A percentile compares a stretch with the other conserved stretches of the same genome.
Evolutionary conservation across 2,797 vertebrate species (phyloP).

Genomic region (Furcifer pardalis): DNA sequence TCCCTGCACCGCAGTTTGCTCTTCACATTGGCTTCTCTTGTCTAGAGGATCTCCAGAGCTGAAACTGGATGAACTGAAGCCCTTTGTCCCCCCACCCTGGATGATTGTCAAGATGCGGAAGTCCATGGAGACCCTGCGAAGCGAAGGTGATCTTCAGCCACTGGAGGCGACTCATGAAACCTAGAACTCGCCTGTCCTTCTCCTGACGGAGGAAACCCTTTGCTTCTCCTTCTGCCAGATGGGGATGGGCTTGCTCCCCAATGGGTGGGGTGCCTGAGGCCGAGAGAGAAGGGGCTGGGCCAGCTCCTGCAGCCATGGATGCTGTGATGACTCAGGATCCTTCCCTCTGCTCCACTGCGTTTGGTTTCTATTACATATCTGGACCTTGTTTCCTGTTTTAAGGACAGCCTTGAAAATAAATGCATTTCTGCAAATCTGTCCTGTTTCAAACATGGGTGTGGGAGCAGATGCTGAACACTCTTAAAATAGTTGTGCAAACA

Average conservation of each 20-base stretch:
- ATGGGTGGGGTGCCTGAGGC: neutral
- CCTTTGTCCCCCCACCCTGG: constrained; percentile 88
- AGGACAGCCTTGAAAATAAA: neutral
- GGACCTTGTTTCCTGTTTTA: neutral
- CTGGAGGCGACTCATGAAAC: constrained; percentile 57
- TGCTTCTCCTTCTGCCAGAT: too few species aligned
- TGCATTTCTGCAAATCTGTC: too few species aligned
- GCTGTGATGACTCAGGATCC: neutral
- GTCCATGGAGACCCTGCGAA: constrained; percentile 88
- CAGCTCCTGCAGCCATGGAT: neutral
- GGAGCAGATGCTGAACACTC: too few species aligned
- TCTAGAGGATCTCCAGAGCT: constrained; percentile 90
- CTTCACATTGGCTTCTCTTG: neutral
- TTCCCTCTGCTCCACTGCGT: neutral
- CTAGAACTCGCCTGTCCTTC: constrained; percentile 22
- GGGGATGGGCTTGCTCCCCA: neutral
- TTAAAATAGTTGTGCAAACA: too few species aligned
- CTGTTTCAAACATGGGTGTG: too few species aligned
- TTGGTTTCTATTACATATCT: neutral
- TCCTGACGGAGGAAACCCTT: neutral
- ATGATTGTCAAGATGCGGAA: constrained; percentile 95
- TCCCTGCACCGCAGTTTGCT: neutral
- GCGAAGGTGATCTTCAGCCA: constrained; percentile 73
- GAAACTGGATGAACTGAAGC: constrained; percentile 90
- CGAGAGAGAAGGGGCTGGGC: neutral